Conservation (phyloP, 2,888 invertebrate species). For the Congeria kusceri region DNA sequence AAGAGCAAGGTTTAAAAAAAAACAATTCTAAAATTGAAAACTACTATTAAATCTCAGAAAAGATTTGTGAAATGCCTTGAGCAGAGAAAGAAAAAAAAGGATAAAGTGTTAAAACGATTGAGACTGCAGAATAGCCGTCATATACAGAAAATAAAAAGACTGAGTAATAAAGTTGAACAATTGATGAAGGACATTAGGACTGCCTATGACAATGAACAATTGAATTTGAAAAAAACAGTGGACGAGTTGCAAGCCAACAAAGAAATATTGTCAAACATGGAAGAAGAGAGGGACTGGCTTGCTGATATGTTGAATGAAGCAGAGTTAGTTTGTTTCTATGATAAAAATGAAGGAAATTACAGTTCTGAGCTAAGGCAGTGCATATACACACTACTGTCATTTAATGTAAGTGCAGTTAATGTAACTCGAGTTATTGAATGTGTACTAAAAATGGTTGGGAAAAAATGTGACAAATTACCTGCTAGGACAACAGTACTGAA, state of each 20-base stretch:
- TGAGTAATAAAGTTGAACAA: slow-evolving; percentile 9
- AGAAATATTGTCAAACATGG: neutral
- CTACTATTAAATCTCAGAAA: neutral
- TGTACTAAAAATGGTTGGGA: slow-evolving; percentile 23
- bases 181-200: neutral
- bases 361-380: slow-evolving; percentile 23
- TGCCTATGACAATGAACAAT: neutral
- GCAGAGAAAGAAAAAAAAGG: neutral
- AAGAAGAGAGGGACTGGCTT: slow-evolving; percentile 9
- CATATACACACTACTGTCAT: slow-evolving; percentile 19
- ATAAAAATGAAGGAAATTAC: slow-evolving; percentile 6
- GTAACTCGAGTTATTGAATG: neutral
- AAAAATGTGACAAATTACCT: slow-evolving; percentile 12
- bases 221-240: neutral
- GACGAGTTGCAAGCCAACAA: neutral
- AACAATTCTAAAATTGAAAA: neutral
- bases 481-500: slow-evolving; percentile 23
- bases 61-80: neutral
- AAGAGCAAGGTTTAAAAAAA: slow-evolving; percentile 7
- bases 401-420: slow-evolving; percentile 25
- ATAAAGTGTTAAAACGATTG: neutral
- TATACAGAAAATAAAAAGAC: neutral
- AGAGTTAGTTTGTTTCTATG: slow-evolving; percentile 5
- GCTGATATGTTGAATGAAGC: slow-evolving; percentile 16
- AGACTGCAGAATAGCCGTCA: slow-evolving; percentile 9